These are phyloP conservation scores for Amblyopsis hoosieri DNA, from an alignment of 2,797 vertebrate genomes.

Conservation along the genomic window DNA sequence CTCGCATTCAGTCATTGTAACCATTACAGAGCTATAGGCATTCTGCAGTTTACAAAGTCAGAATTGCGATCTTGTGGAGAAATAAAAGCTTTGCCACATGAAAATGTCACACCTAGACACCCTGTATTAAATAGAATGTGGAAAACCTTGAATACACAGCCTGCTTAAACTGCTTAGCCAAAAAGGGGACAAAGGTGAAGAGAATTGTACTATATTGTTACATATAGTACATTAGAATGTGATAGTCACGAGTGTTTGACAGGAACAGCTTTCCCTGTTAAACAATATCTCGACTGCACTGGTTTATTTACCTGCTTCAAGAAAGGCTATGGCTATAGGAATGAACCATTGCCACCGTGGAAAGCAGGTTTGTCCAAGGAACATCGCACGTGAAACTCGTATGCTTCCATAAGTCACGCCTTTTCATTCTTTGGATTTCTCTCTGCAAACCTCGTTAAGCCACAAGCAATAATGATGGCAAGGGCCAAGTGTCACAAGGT, in stretches of 20 bases:
- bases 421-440: constrained; percentile 72
- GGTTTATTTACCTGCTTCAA: constrained; percentile 72
- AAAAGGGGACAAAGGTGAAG: too few relatives aligned
- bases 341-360: constrained; percentile 66
- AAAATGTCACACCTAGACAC: too few relatives aligned
- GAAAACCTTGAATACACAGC: too few relatives aligned
- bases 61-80: too few relatives aligned
- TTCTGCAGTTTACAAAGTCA: too few relatives aligned
- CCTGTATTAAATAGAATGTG: too few relatives aligned
- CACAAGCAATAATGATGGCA: constrained; percentile 54
- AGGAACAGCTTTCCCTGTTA: constrained; percentile 63
- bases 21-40: too few relatives aligned
- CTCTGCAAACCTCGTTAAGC: constrained; percentile 66
- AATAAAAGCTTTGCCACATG: too few relatives aligned
- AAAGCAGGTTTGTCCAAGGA: constrained; percentile 75
- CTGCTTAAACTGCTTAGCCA: too few relatives aligned
- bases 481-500: constrained; percentile 50
- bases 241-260: constrained; percentile 60
- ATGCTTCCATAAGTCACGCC: constrained; percentile 72
- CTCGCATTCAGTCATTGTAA: too few relatives aligned
- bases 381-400: constrained; percentile 78
- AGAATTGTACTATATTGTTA: too few relatives aligned
- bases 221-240: constrained; percentile 38
- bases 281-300: constrained; percentile 63
- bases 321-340: constrained; percentile 61